Evolutionary conservation across 2,888 invertebrate genomes (phyloP).

Genomic region (Acanthosepion esculentum): DNA sequence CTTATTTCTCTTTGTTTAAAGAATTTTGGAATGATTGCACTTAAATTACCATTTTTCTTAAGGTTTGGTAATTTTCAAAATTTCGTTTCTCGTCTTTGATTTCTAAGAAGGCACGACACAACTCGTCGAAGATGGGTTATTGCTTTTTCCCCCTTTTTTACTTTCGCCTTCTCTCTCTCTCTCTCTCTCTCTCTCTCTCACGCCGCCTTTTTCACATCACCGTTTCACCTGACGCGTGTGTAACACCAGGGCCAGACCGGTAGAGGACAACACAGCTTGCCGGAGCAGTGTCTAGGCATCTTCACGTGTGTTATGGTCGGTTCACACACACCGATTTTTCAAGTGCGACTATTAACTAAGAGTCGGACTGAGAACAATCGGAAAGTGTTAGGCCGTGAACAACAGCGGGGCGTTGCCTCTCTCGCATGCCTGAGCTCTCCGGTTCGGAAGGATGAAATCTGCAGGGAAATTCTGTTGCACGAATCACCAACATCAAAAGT

Average conservation of each 20-base stretch:
- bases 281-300: background rate
- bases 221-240: background rate
- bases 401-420: background rate
- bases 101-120: no score
- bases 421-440: background rate
- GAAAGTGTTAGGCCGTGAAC: slow-evolving; percentile 42
- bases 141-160: background rate
- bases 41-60: background rate
- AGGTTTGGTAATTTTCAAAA: background rate
- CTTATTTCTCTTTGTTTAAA: no score
- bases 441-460: background rate
- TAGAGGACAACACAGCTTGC: background rate
- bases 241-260: background rate
- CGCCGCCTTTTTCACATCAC: background rate
- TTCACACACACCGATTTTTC: slow-evolving; percentile 46
- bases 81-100: background rate
- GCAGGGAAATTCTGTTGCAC: background rate
- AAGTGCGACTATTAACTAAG: slow-evolving; percentile 44
- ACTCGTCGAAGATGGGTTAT: no score
- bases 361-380: slow-evolving; percentile 46
- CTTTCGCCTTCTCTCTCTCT: background rate
- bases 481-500: background rate
- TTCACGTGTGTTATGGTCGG: slow-evolving; percentile 7
- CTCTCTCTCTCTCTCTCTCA: background rate
- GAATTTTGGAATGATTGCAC: background rate